These are phyloP conservation scores for Ramazzottius varieornatus DNA, from an alignment of 2,888 invertebrate genomes.

Conservation along the genomic window DNA sequence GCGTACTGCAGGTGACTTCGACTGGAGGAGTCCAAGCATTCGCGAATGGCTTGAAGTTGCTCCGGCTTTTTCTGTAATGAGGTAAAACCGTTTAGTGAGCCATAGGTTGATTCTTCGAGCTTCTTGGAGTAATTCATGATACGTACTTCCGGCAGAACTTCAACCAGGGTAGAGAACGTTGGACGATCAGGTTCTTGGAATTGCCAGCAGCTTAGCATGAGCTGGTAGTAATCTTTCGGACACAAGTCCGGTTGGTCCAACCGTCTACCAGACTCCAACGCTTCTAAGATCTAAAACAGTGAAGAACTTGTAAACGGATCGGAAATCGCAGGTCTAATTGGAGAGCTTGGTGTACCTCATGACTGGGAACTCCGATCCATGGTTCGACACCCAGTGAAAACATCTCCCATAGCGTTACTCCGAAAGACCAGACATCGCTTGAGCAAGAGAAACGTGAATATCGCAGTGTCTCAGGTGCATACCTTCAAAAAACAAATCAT, in stretches of 20 bases:
- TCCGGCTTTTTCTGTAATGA: constrained; percentile 47
- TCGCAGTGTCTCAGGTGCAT: constrained; percentile 89
- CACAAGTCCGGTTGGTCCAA: constrained; percentile 79
- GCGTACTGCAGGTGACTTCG: constrained; percentile 52
- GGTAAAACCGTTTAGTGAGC: constrained; percentile 7
- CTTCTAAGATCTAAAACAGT: constrained; percentile 7
- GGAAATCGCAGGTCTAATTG: background rate
- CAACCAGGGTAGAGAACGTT: constrained; percentile 56
- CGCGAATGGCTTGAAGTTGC: constrained; percentile 57
- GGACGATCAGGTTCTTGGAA: constrained; percentile 67
- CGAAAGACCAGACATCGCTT: constrained; percentile 93
- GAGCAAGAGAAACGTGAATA: constrained; percentile 82
- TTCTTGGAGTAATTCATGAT: constrained; percentile 6
- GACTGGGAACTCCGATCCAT: constrained; percentile 43
- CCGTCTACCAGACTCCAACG: constrained; percentile 56
- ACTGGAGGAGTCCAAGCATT: constrained; percentile 27
- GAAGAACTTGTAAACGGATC: background rate
- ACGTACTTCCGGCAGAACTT: constrained; percentile 40
- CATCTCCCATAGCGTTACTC: constrained; percentile 97
- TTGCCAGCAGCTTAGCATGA: constrained; percentile 89
- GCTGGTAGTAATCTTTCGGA: constrained; percentile 61
- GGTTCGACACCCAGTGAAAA: constrained; percentile 95
- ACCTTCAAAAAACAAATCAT: constrained; percentile 32
- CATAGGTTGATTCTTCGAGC: constrained; percentile 4
- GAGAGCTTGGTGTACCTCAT: background rate